These are phyloP conservation scores for Rousettus madagascariensis DNA, from an alignment of 2,797 vertebrate genomes.

Conservation along the genomic window DNA sequence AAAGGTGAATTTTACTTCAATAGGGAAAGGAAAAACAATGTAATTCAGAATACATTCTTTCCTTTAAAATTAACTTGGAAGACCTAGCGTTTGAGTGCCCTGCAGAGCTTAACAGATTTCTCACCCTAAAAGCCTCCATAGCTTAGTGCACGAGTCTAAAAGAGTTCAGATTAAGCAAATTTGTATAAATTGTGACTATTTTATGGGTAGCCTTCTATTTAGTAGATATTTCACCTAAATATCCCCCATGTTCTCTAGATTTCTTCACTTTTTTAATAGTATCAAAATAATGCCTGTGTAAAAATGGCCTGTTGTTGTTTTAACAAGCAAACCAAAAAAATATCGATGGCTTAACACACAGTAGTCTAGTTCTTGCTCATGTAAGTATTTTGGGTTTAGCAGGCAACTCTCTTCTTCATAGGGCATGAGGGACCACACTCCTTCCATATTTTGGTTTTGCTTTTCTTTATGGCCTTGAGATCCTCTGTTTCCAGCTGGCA, in stretches of 20 bases:
- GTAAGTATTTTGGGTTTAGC: background rate
- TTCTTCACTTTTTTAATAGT: background rate
- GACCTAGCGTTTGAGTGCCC: background rate
- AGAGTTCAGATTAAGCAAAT: background rate
- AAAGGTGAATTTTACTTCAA: conserved; percentile 16
- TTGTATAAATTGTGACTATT: background rate
- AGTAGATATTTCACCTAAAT: background rate
- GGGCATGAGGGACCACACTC: background rate
- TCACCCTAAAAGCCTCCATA: background rate
- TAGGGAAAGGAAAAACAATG: background rate
- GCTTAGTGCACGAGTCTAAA: background rate
- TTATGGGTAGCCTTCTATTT: conserved; percentile 12
- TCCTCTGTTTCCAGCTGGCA: background rate
- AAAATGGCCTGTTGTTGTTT: background rate
- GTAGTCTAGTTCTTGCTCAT: background rate
- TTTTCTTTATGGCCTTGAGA: background rate
- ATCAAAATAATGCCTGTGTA: background rate
- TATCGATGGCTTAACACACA: background rate
- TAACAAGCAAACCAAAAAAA: background rate
- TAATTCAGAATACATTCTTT: background rate
- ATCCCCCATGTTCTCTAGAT: background rate
- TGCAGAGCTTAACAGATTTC: background rate
- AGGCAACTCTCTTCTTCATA: background rate
- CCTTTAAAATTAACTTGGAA: background rate
- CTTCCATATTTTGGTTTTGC: background rate